Evolutionary conservation across 2,888 invertebrate genomes (phyloP).

Genomic region (Xiphydria camelus): DNA sequence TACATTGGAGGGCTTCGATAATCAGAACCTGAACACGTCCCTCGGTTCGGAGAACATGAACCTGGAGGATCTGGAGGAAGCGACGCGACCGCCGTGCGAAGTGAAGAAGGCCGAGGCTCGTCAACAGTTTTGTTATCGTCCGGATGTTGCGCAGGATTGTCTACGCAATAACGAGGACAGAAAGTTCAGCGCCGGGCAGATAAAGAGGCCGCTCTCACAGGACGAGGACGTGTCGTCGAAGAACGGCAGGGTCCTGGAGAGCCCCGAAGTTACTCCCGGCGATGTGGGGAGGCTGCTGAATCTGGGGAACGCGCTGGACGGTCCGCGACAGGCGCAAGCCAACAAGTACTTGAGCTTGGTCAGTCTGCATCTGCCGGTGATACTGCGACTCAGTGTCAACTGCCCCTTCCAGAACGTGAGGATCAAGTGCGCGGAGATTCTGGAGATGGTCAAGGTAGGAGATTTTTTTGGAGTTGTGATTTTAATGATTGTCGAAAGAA

Average conservation of each 20-base stretch:
- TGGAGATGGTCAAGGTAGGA: slow-evolving; percentile 64
- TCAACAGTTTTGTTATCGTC: neutral
- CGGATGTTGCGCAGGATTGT: slow-evolving; percentile 29
- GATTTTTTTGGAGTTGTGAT: slow-evolving; percentile 4
- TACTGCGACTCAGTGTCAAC: slow-evolving; percentile 63
- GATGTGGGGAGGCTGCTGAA: slow-evolving; percentile 57
- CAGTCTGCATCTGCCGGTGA: slow-evolving; percentile 63
- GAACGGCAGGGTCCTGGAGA: slow-evolving; percentile 50
- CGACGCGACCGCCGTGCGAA: neutral
- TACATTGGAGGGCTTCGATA: slow-evolving; percentile 49
- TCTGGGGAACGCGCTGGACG: slow-evolving; percentile 52
- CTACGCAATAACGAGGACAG: slow-evolving; percentile 39
- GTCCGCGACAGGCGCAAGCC: slow-evolving; percentile 52
- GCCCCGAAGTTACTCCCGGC: slow-evolving; percentile 54
- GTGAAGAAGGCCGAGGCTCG: neutral
- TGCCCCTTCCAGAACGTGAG: slow-evolving; percentile 66
- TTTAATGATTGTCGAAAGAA: no score
- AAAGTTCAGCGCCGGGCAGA: slow-evolving; percentile 50
- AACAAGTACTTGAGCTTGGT: slow-evolving; percentile 62
- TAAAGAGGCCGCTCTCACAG: slow-evolving; percentile 49
- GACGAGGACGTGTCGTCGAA: slow-evolving; percentile 52
- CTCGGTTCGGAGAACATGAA: slow-evolving; percentile 28
- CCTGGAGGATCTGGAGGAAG: slow-evolving; percentile 28
- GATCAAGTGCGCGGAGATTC: slow-evolving; percentile 63
- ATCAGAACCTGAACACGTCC: slow-evolving; percentile 24